Conservation (phyloP, 2,888 invertebrate genomes). For the Ectemnius continuus region DNA sequence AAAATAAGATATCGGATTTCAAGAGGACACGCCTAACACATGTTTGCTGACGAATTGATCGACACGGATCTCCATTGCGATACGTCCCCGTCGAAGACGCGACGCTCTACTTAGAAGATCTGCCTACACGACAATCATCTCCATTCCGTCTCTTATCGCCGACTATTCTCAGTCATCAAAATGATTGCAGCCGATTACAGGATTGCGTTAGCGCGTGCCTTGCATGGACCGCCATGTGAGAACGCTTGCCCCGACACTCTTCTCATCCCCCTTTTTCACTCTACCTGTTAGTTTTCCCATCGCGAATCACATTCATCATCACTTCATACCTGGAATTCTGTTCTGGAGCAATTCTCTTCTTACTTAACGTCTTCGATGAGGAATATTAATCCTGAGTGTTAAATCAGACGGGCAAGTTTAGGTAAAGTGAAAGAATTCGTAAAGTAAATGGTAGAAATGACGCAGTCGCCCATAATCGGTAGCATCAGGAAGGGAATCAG, state of each 20-base stretch:
- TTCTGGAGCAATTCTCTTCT: too few relatives aligned
- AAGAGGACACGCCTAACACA: constrained; percentile 14
- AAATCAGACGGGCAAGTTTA: too few relatives aligned
- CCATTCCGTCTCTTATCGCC: constrained; percentile 72
- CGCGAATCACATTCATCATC: too few relatives aligned
- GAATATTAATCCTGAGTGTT: too few relatives aligned
- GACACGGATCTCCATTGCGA: constrained; percentile 53
- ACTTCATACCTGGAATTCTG: too few relatives aligned
- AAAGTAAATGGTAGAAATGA: background rate
- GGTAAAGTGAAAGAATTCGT: too few relatives aligned
- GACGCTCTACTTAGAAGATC: constrained; percentile 68
- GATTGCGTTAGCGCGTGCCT: constrained; percentile 73
- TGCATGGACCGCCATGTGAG: constrained; percentile 32
- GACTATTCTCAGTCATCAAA: constrained; percentile 74
- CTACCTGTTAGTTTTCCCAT: too few relatives aligned
- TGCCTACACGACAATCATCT: constrained; percentile 76
- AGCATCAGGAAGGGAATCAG: constrained; percentile 47
- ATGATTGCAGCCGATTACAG: constrained; percentile 76
- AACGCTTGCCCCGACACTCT: constrained; percentile 26
- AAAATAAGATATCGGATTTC: too few relatives aligned
- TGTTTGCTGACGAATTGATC: constrained; percentile 42
- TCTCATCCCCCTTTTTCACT: constrained; percentile 14
- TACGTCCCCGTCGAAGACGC: constrained; percentile 42
- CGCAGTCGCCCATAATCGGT: constrained; percentile 14
- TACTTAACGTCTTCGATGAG: too few relatives aligned